Percentiles rank a stretch among this genome's conserved stretches.
Conservation (phyloP, 1,140 invertebrate genomes). For the Wasmannia auropunctata region DNA sequence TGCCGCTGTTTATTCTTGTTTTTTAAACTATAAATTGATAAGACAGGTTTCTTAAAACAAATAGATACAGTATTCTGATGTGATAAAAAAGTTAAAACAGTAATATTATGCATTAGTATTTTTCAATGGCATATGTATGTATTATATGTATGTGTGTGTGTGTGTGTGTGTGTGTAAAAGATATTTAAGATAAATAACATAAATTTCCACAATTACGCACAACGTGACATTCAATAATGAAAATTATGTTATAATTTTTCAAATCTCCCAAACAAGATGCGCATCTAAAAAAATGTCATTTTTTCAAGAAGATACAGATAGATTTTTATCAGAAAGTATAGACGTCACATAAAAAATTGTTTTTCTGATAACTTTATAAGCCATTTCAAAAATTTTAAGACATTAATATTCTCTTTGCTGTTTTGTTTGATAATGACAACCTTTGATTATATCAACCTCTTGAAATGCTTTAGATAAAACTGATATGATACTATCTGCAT, state of each 20-base stretch:
- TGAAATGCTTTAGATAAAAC: neutral
- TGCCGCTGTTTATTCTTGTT: neutral
- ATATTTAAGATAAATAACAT: neutral
- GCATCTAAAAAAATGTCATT: too few relatives aligned
- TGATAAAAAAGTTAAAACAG: neutral
- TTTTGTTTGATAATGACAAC: conserved; percentile 24
- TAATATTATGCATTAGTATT: neutral
- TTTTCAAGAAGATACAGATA: too few relatives aligned
- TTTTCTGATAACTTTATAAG: neutral
- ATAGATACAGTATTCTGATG: neutral
- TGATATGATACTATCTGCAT: neutral
- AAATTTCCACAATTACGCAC: neutral
- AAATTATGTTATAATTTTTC: neutral
- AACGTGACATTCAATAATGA: neutral
- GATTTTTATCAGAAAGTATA: too few relatives aligned
- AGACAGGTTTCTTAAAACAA: neutral
- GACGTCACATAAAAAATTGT: neutral
- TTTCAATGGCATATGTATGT: neutral
- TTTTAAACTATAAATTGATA: neutral
- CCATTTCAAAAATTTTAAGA: neutral
- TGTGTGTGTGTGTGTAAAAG: too few relatives aligned
- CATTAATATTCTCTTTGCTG: neutral
- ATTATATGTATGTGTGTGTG: too few relatives aligned
- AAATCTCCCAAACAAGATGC: neutral
- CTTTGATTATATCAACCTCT: neutral